These are phyloP conservation scores for Drosophila oshimai DNA, from an alignment of 1,140 invertebrate genomes.

Conservation along the genomic window DNA sequence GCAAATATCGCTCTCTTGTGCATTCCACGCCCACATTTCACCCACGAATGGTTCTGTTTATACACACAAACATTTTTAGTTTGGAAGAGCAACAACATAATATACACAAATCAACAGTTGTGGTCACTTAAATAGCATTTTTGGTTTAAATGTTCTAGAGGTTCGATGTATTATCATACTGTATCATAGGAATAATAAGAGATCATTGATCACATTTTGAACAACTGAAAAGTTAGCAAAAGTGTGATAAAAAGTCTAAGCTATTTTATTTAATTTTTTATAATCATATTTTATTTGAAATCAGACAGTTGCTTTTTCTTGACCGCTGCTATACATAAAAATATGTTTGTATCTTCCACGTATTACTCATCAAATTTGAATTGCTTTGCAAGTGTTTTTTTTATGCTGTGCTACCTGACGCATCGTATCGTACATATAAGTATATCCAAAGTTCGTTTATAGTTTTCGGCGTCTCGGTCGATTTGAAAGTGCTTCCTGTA, in stretches of 20 bases:
- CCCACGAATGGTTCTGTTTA: conserved; percentile 45
- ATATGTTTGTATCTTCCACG: neutral
- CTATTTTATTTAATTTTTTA: no score
- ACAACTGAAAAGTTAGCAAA: no score
- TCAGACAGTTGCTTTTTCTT: no score
- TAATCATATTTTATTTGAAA: no score
- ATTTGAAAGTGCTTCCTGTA: conserved; percentile 72
- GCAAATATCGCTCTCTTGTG: conserved; percentile 24
- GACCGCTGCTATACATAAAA: neutral
- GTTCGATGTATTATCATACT: no score
- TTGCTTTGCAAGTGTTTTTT: conserved; percentile 65
- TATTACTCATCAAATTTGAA: conserved; percentile 67
- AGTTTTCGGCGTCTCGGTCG: conserved; percentile 35
- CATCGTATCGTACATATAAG: neutral
- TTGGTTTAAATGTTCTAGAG: no score
- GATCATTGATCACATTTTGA: no score
- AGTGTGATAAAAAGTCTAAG: no score
- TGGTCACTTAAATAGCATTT: conserved; percentile 7
- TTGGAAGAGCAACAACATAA: conserved; percentile 51
- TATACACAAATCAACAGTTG: conserved; percentile 31
- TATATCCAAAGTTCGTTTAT: conserved; percentile 31
- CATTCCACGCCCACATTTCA: conserved; percentile 47
- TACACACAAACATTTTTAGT: conserved; percentile 40
- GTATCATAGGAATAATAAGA: no score
- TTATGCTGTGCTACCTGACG: conserved; percentile 60